These are phyloP conservation scores for Zaprionus gabonicus DNA, from an alignment of 1,140 invertebrate genomes.

Conservation along the genomic window DNA sequence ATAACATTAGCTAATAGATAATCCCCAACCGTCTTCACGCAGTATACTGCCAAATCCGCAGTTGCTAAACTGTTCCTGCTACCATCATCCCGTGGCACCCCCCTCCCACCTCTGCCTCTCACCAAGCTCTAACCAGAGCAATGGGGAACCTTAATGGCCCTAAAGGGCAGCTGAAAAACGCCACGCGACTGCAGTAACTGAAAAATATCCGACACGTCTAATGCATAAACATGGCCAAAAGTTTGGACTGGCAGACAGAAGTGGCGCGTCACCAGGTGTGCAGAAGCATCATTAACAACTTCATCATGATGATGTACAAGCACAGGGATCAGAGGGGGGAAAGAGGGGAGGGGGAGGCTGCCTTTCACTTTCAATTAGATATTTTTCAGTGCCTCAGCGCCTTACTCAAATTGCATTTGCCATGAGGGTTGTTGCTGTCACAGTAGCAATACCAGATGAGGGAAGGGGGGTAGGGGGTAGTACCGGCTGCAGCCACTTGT, in stretches of 20 bases:
- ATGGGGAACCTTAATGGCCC: slow-evolving; percentile 64
- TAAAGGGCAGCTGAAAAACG: slow-evolving; percentile 56
- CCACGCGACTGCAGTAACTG: slow-evolving; percentile 52
- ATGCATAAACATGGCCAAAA: slow-evolving; percentile 78
- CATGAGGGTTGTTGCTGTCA: slow-evolving; percentile 45
- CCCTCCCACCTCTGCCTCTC: too few relatives aligned
- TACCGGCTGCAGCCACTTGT: slow-evolving; percentile 53
- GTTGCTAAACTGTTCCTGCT: background rate
- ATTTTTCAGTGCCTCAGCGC: slow-evolving; percentile 10
- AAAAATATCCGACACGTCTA: slow-evolving; percentile 75
- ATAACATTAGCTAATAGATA: background rate
- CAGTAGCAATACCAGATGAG: background rate
- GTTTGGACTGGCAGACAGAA: slow-evolving; percentile 23
- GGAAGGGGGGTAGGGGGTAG: slow-evolving; percentile 1
- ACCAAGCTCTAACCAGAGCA: slow-evolving; percentile 15
- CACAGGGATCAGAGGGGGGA: background rate
- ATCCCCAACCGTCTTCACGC: background rate
- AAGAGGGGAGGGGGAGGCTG: slow-evolving; percentile 6
- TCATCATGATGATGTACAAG: slow-evolving; percentile 19
- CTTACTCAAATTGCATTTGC: slow-evolving; percentile 59
- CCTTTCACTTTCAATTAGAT: slow-evolving; percentile 48
- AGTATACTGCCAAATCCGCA: slow-evolving; percentile 11
- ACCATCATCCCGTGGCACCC: too few relatives aligned
- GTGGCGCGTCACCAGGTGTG: slow-evolving; percentile 58
- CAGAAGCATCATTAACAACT: slow-evolving; percentile 28